Conservation (phyloP, 2,888 invertebrate species). For the Synanthedon tipuliformis region DNA sequence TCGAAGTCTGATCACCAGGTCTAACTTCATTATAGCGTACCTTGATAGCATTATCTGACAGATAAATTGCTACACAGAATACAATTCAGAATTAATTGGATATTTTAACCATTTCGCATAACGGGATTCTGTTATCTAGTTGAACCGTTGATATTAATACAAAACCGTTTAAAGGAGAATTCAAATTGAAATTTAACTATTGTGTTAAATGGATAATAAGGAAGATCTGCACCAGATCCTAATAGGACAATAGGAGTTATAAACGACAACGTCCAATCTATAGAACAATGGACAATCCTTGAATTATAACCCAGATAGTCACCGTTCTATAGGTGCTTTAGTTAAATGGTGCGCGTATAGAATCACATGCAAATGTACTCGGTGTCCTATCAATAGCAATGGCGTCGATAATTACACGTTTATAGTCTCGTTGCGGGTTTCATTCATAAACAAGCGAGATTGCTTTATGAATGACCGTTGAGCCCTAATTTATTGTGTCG, state of each 20-base stretch:
- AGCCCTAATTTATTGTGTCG: constrained; percentile 51
- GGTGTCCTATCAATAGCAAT: constrained; percentile 39
- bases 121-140: background rate
- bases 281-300: constrained; percentile 43
- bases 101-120: background rate
- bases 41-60: background rate
- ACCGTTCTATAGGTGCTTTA: background rate
- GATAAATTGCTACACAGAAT: background rate
- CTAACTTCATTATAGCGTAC: background rate
- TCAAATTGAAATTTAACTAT: background rate
- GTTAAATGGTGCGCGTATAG: constrained; percentile 2
- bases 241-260: constrained; percentile 33
- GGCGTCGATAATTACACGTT: constrained; percentile 54
- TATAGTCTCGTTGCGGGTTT: constrained; percentile 36
- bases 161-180: background rate
- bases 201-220: background rate
- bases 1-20: background rate
- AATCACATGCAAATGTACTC: constrained; percentile 42
- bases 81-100: background rate
- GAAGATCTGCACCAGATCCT: constrained; percentile 3
- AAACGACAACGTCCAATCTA: constrained; percentile 40
- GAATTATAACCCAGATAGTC: constrained; percentile 19
- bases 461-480: constrained; percentile 58
- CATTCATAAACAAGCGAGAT: constrained; percentile 64
- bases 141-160: background rate